These are phyloP conservation scores for Trididemnum nubilum DNA, from an alignment of 23 tunicate species.

Conservation along the genomic window DNA sequence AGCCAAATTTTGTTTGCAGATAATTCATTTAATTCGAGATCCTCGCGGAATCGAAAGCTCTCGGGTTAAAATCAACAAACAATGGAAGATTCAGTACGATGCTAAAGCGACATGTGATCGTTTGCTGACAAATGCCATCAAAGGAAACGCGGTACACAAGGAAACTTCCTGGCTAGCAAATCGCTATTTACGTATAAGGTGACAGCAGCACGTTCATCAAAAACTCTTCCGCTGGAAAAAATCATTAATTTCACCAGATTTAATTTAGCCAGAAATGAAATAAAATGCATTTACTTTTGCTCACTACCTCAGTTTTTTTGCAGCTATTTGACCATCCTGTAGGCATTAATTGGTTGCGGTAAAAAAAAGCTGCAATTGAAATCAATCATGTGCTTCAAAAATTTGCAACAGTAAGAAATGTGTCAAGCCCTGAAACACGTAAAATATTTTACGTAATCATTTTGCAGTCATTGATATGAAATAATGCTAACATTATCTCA, in stretches of 20 bases:
- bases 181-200: slow-evolving; percentile 71
- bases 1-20: slow-evolving; percentile 37
- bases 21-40: slow-evolving; percentile 85
- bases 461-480: no score
- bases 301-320: no score
- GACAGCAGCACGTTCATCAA: not conserved
- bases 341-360: no score
- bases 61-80: slow-evolving; percentile 50
- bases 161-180: slow-evolving; percentile 56
- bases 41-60: slow-evolving; percentile 93
- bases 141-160: slow-evolving; percentile 2
- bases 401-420: no score
- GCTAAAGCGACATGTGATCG: slow-evolving; percentile 40
- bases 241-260: not conserved
- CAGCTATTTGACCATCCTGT: no score
- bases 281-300: no score
- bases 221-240: not conserved
- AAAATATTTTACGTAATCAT: no score
- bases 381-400: no score
- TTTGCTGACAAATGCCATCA: slow-evolving; percentile 42
- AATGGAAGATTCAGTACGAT: slow-evolving; percentile 32
- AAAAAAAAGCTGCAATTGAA: no score
- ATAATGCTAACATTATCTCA: no score
- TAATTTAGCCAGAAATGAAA: no score
- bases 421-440: no score